Conservation (phyloP, 2,888 invertebrate genomes). For the Orthosia cruda region DNA sequence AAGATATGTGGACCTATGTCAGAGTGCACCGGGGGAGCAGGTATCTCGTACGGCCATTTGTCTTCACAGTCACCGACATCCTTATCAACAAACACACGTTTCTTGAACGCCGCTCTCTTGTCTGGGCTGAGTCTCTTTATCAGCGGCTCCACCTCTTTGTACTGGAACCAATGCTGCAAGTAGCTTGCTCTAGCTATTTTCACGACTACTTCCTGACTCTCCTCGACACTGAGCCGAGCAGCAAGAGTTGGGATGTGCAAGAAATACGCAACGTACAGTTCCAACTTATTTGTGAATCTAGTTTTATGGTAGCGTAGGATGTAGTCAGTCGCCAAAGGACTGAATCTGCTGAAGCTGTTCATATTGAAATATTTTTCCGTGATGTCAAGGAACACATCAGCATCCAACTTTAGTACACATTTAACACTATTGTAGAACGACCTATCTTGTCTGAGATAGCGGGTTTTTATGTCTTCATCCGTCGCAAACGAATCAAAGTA, state of each 20-base stretch:
- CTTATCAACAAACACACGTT: conserved; percentile 78
- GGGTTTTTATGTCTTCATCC: conserved; percentile 62
- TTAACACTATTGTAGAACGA: conserved; percentile 74
- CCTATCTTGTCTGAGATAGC: conserved; percentile 65
- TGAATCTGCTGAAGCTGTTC: conserved; percentile 58
- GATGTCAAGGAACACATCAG: conserved; percentile 75
- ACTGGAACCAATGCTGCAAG: conserved; percentile 74
- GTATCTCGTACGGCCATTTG: conserved; percentile 74
- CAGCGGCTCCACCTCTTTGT: conserved; percentile 77
- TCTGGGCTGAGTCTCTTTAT: conserved; percentile 73
- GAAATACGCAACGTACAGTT: conserved; percentile 76
- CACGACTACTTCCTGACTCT: conserved; percentile 77
- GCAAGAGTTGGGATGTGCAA: conserved; percentile 78
- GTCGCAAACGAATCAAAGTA: conserved; percentile 75
- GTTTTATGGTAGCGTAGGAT: conserved; percentile 75
- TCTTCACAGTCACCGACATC: conserved; percentile 68
- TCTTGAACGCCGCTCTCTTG: conserved; percentile 74
- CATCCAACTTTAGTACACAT: conserved; percentile 74
- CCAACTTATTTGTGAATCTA: conserved; percentile 76
- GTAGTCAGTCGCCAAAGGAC: conserved; percentile 71
- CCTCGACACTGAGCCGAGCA: conserved; percentile 70
- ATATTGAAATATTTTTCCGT: conserved; percentile 76
- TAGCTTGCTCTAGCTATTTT: conserved; percentile 77
- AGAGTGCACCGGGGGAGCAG: conserved; percentile 37
- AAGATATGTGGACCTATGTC: conserved; percentile 45